Evolutionary conservation across 2,888 invertebrate genomes (phyloP).

Genomic region (Philaethria dido): DNA sequence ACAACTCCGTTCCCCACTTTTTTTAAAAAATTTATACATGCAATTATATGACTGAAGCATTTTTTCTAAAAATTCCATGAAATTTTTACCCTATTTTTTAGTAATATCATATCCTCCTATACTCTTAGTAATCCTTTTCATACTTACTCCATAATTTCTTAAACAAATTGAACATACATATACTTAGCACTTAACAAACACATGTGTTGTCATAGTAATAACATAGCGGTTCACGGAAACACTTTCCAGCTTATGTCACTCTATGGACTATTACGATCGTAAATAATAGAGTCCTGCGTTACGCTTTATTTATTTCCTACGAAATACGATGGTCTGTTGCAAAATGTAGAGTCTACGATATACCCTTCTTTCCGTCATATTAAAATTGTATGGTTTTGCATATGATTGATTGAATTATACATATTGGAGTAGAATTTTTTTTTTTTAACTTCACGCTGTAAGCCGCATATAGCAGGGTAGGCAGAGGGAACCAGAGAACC

Average conservation of each 20-base stretch:
- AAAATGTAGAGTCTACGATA: background rate
- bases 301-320: conserved; percentile 29
- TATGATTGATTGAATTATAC: no score
- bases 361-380: background rate
- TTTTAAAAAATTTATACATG: no score
- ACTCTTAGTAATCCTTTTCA: no score
- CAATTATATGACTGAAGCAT: no score
- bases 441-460: no score
- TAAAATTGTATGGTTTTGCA: background rate
- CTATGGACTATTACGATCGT: conserved; percentile 18
- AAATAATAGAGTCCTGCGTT: conserved; percentile 13
- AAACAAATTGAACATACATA: background rate
- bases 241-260: conserved; percentile 37
- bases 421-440: no score
- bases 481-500: no score
- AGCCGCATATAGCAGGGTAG: no score
- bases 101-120: no score
- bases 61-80: no score
- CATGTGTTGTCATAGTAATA: conserved; percentile 16
- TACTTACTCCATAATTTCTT: background rate
- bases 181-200: conserved; percentile 10
- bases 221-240: conserved; percentile 28
- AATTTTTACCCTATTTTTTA: no score
- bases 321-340: conserved; percentile 22
- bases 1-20: no score